Conservation (phyloP, 35 echinoderm and acorn worm species). For the Apostichopus californicus region DNA sequence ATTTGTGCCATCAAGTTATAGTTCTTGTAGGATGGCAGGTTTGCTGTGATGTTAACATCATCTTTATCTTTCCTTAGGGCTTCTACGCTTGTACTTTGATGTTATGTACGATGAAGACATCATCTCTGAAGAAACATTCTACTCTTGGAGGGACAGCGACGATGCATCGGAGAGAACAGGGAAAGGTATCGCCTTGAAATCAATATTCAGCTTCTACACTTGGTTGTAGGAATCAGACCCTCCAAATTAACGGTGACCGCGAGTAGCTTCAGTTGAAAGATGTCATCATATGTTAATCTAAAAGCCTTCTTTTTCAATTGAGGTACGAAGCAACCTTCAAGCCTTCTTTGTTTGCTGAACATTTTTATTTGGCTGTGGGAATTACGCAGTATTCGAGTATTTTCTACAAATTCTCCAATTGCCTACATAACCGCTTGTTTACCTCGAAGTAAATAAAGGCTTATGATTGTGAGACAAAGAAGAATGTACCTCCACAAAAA, state of each 20-base stretch:
- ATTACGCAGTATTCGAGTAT: constrained; percentile 35
- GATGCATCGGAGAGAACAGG: constrained; percentile 73
- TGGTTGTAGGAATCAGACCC: constrained; percentile 76
- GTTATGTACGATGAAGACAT: constrained; percentile 97
- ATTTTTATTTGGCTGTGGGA: background rate
- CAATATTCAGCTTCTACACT: constrained; percentile 88
- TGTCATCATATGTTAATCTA: background rate
- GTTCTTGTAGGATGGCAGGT: too few species aligned
- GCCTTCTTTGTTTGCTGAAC: background rate
- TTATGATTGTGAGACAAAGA: background rate
- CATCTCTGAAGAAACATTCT: constrained; percentile 82
- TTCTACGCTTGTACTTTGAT: constrained; percentile 87
- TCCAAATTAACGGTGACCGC: too few species aligned
- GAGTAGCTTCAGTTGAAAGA: background rate
- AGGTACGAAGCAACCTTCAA: background rate
- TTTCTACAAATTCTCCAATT: constrained; percentile 16
- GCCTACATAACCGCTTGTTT: background rate
- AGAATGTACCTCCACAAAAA: background rate
- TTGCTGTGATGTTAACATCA: too few species aligned
- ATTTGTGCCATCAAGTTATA: too few species aligned
- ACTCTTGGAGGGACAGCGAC: constrained; percentile 70
- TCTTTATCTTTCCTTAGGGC: constrained; percentile 47
- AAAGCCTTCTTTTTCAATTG: background rate
- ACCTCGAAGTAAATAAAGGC: too few species aligned
- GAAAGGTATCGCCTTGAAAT: constrained; percentile 90